These are phyloP conservation scores for Perdita meconis DNA, from an alignment of 2,888 invertebrate species.

Conservation along the genomic window DNA sequence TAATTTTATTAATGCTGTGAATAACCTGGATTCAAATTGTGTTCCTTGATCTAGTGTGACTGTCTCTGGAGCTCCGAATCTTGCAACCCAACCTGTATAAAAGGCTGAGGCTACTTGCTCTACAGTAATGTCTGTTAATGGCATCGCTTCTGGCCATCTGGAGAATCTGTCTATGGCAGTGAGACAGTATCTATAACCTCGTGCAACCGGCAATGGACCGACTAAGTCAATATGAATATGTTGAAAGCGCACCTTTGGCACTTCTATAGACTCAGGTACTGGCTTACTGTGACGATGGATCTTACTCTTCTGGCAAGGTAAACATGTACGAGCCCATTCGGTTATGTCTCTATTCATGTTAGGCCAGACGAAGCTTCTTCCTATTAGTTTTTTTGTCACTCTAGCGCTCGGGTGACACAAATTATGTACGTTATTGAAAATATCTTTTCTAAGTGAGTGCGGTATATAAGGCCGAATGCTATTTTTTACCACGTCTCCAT, in stretches of 20 bases:
- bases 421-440: no score
- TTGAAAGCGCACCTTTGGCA: neutral
- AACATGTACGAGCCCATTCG: constrained; percentile 4
- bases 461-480: no score
- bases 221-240: constrained; percentile 30
- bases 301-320: constrained; percentile 8
- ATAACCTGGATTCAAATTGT: neutral
- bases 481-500: no score
- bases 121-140: neutral
- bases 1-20: neutral
- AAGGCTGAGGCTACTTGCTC: neutral
- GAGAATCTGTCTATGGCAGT: constrained; percentile 10
- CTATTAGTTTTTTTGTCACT: neutral
- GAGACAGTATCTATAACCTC: neutral
- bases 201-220: neutral
- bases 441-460: no score
- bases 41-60: neutral
- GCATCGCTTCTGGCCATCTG: no score
- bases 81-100: neutral
- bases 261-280: neutral
- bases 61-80: neutral
- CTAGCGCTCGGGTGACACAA: constrained; percentile 7
- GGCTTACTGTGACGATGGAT: neutral
- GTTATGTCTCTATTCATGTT: neutral
- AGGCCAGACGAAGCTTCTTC: constrained; percentile 8